Evolutionary conservation across 2,113 vertebrate genomes (phyloP).

Genomic region (Phrynosoma platyrhinos): DNA sequence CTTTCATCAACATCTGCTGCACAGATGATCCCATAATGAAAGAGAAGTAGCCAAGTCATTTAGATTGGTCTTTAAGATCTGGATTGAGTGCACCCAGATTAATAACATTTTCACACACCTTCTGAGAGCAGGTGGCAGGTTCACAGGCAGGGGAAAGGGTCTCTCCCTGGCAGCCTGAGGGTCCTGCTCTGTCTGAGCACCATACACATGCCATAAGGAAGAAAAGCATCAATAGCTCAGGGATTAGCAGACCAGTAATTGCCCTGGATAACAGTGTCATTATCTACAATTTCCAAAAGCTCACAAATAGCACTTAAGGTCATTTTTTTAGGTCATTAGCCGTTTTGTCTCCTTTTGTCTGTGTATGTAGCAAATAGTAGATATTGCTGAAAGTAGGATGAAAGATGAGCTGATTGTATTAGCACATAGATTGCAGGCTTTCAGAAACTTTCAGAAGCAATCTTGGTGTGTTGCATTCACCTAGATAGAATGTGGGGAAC

Average conservation of each 20-base stretch:
- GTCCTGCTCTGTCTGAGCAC: not conserved
- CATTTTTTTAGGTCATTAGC: slow-evolving; percentile 65
- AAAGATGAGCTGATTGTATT: slow-evolving; percentile 72
- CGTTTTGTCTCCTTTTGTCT: slow-evolving; percentile 43
- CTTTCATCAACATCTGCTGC: slow-evolving; percentile 24
- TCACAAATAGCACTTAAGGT: slow-evolving; percentile 63
- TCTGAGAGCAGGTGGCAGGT: not conserved
- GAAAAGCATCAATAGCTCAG: slow-evolving; percentile 26
- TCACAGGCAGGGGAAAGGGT: not conserved
- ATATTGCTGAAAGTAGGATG: slow-evolving; percentile 43
- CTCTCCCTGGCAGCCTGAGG: not conserved
- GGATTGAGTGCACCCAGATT: not conserved
- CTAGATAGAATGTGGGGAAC: slow-evolving; percentile 39
- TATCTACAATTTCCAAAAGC: slow-evolving; percentile 74
- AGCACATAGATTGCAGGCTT: slow-evolving; percentile 74
- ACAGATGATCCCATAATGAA: slow-evolving; percentile 21
- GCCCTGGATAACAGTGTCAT: slow-evolving; percentile 62
- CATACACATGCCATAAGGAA: not conserved
- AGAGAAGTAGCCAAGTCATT: not conserved
- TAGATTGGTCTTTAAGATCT: not conserved
- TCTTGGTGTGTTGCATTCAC: slow-evolving; percentile 33
- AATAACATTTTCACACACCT: slow-evolving; percentile 23
- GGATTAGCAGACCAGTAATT: slow-evolving; percentile 62
- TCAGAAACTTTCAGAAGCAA: slow-evolving; percentile 65
- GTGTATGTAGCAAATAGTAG: slow-evolving; percentile 48